These are phyloP conservation scores for Sebastes steindachneri DNA, from an alignment of 2,797 vertebrate genomes.

Conservation along the genomic window DNA sequence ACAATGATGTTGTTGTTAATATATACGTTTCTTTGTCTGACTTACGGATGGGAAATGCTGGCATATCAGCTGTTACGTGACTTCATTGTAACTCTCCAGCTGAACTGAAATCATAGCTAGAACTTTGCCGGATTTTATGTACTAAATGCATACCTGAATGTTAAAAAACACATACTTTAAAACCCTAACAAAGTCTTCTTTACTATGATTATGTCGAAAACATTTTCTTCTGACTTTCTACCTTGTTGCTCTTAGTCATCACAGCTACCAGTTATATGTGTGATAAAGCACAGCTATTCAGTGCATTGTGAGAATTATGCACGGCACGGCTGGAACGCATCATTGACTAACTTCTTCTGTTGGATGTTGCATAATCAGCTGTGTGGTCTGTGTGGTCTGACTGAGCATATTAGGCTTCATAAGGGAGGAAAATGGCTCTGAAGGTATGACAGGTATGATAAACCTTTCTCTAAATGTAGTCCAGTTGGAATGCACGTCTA, in stretches of 20 bases:
- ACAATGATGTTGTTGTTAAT: background rate
- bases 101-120: background rate
- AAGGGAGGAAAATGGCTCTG: constrained; percentile 45
- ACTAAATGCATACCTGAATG: background rate
- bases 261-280: background rate
- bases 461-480: constrained; percentile 67
- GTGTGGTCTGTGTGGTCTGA: constrained; percentile 64
- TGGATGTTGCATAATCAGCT: constrained; percentile 53
- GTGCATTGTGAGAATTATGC: constrained; percentile 31
- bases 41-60: background rate
- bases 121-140: background rate
- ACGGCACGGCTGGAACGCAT: constrained; percentile 39
- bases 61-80: background rate
- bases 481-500: constrained; percentile 67
- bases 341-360: constrained; percentile 24
- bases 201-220: background rate
- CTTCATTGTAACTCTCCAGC: background rate
- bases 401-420: constrained; percentile 49
- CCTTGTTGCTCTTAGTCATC: constrained; percentile 6
- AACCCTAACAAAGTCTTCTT: background rate
- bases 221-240: background rate
- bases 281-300: constrained; percentile 20
- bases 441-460: constrained; percentile 75
- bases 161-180: background rate
- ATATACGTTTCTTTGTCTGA: background rate